Conservation (phyloP, 2,113 vertebrate species). For the Meles meles region DNA sequence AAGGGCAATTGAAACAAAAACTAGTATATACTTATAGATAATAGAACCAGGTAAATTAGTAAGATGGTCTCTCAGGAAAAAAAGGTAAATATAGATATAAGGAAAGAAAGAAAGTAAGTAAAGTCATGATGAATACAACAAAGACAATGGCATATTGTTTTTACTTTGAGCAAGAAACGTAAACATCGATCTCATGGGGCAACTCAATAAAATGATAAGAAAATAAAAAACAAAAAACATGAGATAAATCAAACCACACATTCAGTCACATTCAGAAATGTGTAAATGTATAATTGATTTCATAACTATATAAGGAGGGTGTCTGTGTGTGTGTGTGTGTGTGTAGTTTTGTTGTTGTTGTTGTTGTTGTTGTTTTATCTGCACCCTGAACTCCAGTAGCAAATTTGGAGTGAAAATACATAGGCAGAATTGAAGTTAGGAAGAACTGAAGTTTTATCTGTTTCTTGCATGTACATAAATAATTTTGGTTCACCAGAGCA, state of each 20-base stretch:
- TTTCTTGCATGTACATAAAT: background rate
- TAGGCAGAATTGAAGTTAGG: background rate
- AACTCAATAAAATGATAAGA: background rate
- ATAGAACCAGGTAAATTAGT: background rate
- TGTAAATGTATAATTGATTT: background rate
- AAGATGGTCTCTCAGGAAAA: background rate
- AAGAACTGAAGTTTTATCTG: background rate
- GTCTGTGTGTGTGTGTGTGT: background rate
- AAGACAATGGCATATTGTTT: background rate
- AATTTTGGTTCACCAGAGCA: background rate
- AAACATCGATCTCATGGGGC: background rate
- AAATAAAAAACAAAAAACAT: background rate
- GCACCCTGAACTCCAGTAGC: background rate
- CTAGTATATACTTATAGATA: background rate
- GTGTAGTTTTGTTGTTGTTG: background rate
- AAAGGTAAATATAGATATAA: background rate
- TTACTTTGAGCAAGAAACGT: background rate
- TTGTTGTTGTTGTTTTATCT: background rate
- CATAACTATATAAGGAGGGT: background rate
- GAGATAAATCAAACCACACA: background rate
- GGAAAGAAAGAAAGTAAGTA: background rate
- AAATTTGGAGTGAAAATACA: background rate
- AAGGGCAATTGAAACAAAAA: background rate
- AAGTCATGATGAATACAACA: background rate
- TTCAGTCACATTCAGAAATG: background rate